Evolutionary conservation across 2,888 invertebrate genomes (phyloP).

Genomic region (Thecophora atra): DNA sequence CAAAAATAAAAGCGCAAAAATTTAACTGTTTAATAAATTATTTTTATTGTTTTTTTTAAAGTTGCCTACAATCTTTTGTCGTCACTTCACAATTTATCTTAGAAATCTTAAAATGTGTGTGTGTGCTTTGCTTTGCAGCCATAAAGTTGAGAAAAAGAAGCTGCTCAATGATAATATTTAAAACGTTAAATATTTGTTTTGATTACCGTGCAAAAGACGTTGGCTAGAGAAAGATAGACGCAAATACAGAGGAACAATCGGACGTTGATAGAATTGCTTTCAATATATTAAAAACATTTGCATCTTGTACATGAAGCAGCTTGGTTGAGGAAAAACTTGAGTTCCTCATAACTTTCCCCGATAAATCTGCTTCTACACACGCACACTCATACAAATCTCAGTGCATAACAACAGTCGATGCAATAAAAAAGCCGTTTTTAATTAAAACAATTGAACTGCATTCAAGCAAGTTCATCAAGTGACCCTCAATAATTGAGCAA

Average conservation of each 20-base stretch:
- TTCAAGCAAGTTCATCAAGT: slow-evolving; percentile 4
- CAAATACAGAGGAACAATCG: background rate
- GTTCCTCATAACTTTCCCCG: background rate
- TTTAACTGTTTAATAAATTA: no score
- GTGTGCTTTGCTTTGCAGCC: background rate
- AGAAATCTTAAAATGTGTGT: background rate
- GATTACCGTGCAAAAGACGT: slow-evolving; percentile 9
- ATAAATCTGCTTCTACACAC: background rate
- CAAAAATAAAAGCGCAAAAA: no score
- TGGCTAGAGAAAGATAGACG: slow-evolving; percentile 5
- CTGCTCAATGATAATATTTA: background rate
- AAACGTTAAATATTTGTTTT: slow-evolving; percentile 26
- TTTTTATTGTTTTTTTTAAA: background rate
- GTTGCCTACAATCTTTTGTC: background rate
- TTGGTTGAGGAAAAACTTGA: background rate
- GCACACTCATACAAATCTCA: background rate
- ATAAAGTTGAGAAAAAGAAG: background rate
- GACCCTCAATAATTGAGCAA: background rate
- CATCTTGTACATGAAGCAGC: slow-evolving; percentile 5
- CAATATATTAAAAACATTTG: slow-evolving; percentile 2
- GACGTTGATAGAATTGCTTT: slow-evolving; percentile 4
- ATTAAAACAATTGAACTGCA: slow-evolving; percentile 18
- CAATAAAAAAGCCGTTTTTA: slow-evolving; percentile 11
- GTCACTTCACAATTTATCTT: background rate
- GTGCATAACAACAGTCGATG: background rate